Evolutionary conservation across 1,140 invertebrate genomes (phyloP), one percentile per base, ranked within the genome.

Genomic region (Drosophila micromelanica): DNA sequence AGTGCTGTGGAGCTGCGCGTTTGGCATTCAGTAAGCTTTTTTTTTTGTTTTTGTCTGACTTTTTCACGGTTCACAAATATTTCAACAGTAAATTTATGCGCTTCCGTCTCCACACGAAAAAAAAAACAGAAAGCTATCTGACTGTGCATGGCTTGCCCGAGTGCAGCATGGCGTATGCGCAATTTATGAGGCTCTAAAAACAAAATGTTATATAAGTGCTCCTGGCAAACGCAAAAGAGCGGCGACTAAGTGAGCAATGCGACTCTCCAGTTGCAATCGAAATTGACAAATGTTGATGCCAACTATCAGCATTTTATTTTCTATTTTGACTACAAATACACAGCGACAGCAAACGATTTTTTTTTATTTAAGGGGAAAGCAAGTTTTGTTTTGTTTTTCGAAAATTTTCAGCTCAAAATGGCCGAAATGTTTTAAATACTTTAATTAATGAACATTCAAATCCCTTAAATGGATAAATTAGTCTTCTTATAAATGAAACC

Each of bases 171-270:
- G 82, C 82, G 84, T 78, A 86, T 86, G 84, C 82, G 82, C 84
- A 87, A 86, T 89, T 86, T 82, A 89, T 86, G 84, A 62, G 82
- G 74, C 78, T 43, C 78, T 81, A 55, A 75, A 81, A 87, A 87
- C 81, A 85, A 86, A 86, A 59, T 70, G 67, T 43, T 69, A 15
- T 69, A 35, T 43, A 68, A 78, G 74, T 82, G 77, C 63, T 67
- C 43, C 52, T 37, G 20, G 67, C 62, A 71, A 35, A 23, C 30
- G 42, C 37, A 42, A 54, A 64, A 42, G 27, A 17, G 46, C 45
- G 15, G n/a, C n/a, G n/a, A 56, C 52, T 56, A 52, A 73, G 62
- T 73, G 64, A 76, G 55, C 64, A 77, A 69, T 54, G 45, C 43
- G 7, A 30, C 9, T n/a, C 15, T 42, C 5, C 17, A 20, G 2